A percentile compares a stretch with the other conserved stretches of the same genome.
Evolutionary conservation across 1,140 invertebrate genomes (phyloP).

Genomic region (Meteorus sp.): DNA sequence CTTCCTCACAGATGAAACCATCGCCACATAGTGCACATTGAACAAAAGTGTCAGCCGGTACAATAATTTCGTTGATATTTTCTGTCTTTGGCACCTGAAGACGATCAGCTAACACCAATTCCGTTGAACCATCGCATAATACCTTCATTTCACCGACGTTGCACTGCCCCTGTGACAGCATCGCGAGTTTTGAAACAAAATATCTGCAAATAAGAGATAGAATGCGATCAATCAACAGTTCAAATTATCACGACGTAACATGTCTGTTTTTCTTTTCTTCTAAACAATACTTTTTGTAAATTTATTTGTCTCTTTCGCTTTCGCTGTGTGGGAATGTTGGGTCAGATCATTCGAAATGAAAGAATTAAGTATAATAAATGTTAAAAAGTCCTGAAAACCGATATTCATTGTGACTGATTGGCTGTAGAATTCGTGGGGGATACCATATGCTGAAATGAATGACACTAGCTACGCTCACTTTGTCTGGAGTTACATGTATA

Average conservation of each 20-base stretch:
- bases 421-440: neutral
- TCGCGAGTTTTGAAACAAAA: conserved; percentile 47
- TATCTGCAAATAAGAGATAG: conserved; percentile 57
- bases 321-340: neutral
- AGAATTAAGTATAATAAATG: too few species aligned
- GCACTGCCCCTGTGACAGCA: conserved; percentile 38
- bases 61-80: conserved; percentile 31
- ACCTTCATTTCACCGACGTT: conserved; percentile 36
- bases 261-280: conserved; percentile 15
- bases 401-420: neutral
- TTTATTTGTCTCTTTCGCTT: neutral
- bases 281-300: conserved; percentile 1
- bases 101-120: conserved; percentile 36
- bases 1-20: conserved; percentile 51
- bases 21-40: conserved; percentile 51
- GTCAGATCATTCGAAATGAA: neutral
- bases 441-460: neutral
- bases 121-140: conserved; percentile 37
- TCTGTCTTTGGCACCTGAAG: conserved; percentile 32
- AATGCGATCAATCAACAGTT: conserved; percentile 40
- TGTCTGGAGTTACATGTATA: too few species aligned
- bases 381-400: too few species aligned
- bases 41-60: conserved; percentile 28
- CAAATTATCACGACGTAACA: neutral
- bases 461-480: too few species aligned